These are phyloP conservation scores for Noctua pronuba DNA, from an alignment of 2,888 invertebrate species.

Conservation along the genomic window DNA sequence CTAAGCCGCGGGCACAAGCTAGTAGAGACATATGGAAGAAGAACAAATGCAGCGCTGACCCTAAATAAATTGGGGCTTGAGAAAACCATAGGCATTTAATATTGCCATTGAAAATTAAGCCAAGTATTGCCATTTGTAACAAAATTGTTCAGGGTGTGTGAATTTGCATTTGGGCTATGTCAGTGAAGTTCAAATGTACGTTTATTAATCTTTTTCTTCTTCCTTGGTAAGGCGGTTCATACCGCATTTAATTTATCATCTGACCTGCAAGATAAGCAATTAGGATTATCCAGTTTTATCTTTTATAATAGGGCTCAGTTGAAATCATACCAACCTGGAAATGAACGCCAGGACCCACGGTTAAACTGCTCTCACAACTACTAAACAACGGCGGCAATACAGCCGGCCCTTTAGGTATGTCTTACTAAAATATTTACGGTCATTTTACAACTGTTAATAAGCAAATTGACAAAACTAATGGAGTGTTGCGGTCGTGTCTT, in stretches of 20 bases:
- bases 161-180: neutral
- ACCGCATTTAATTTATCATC: neutral
- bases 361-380: neutral
- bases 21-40: neutral
- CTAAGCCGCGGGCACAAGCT: no score
- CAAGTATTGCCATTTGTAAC: neutral
- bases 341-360: neutral
- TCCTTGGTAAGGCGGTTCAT: neutral
- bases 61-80: neutral
- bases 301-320: no score
- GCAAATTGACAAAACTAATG: constrained; percentile 68
- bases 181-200: neutral
- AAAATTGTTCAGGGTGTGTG: neutral
- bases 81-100: no score
- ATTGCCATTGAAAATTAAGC: neutral
- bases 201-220: no score
- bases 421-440: constrained; percentile 36
- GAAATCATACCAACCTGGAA: no score
- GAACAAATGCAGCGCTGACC: neutral
- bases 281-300: no score
- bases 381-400: neutral
- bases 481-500: constrained; percentile 63
- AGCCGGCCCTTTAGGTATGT: neutral
- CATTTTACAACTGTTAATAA: constrained; percentile 63
- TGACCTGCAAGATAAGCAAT: neutral